These are phyloP conservation scores for Oceanodroma leucorhoa DNA, from an alignment of 2,797 vertebrate genomes.

Conservation along the genomic window DNA sequence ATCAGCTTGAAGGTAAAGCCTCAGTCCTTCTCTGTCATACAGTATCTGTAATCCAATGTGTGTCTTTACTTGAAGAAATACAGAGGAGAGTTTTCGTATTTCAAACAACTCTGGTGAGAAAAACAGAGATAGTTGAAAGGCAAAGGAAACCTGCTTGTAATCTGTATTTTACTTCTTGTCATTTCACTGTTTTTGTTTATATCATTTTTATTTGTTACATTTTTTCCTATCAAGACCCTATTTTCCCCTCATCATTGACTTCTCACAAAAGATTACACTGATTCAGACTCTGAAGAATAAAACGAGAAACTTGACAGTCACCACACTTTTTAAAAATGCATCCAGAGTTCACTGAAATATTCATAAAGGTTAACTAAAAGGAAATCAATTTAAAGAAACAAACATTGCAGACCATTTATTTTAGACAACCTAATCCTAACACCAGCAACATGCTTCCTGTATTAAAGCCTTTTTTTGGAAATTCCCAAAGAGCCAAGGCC, in stretches of 20 bases:
- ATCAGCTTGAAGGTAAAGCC: slow-evolving; percentile 88
- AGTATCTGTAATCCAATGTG: slow-evolving; percentile 85
- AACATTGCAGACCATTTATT: neutral
- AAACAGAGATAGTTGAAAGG: neutral
- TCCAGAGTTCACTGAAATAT: neutral
- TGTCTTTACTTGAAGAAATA: slow-evolving; percentile 90
- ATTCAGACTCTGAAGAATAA: neutral
- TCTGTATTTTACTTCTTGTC: neutral
- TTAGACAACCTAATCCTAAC: neutral
- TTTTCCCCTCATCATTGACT: neutral
- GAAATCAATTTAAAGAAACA: neutral
- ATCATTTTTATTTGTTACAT: rapidly evolving
- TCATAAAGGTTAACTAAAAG: neutral
- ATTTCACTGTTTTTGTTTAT: neutral
- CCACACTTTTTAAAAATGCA: neutral
- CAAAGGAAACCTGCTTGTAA: neutral
- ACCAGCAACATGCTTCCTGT: neutral
- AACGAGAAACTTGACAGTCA: neutral
- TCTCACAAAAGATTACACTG: rapidly evolving
- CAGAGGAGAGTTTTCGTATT: slow-evolving; percentile 88
- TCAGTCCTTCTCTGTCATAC: slow-evolving; percentile 87
- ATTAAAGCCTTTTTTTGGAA: neutral
- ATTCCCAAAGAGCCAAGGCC: neutral
- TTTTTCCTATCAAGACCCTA: neutral
- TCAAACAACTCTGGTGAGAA: slow-evolving; percentile 84